Conservation (phyloP, 2,797 vertebrate species). For the Diplodus sargus region DNA sequence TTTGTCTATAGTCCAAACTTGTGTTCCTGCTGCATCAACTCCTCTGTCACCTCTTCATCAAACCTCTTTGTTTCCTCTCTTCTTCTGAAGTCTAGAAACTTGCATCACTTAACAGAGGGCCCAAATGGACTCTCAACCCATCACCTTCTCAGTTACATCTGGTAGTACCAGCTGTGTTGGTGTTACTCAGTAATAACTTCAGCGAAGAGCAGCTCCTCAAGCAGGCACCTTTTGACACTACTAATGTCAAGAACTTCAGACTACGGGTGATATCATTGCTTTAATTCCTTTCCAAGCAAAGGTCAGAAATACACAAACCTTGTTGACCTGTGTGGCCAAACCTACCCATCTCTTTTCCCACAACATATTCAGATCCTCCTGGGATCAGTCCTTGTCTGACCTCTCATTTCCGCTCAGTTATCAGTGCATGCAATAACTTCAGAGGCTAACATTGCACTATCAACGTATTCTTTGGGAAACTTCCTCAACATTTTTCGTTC, state of each 20-base stretch:
- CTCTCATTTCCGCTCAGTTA: not conserved
- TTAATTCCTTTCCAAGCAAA: constrained; percentile 21
- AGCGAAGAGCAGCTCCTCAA: not conserved
- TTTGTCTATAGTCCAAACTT: not conserved
- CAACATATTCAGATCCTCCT: not conserved
- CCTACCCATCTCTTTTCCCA: constrained; percentile 1
- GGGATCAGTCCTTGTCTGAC: constrained; percentile 5
- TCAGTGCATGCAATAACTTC: not conserved
- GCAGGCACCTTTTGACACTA: constrained; percentile 13
- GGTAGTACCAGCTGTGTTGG: constrained; percentile 4
- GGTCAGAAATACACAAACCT: constrained; percentile 13
- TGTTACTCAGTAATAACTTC: constrained; percentile 2
- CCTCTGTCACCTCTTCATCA: constrained; percentile 24
- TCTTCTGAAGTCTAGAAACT: not conserved
- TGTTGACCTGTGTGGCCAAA: constrained; percentile 12
- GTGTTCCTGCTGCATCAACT: not conserved
- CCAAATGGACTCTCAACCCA: constrained; percentile 9
- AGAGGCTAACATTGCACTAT: not conserved
- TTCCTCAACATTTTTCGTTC: not conserved
- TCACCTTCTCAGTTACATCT: not conserved
- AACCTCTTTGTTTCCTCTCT: constrained; percentile 20
- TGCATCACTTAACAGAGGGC: not conserved
- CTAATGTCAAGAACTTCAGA: constrained; percentile 21
- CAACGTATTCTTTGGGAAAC: not conserved
- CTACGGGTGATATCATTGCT: constrained; percentile 2